These are phyloP conservation scores for Zaprionus inermis DNA, from an alignment of 1,140 invertebrate genomes.

Conservation along the genomic window DNA sequence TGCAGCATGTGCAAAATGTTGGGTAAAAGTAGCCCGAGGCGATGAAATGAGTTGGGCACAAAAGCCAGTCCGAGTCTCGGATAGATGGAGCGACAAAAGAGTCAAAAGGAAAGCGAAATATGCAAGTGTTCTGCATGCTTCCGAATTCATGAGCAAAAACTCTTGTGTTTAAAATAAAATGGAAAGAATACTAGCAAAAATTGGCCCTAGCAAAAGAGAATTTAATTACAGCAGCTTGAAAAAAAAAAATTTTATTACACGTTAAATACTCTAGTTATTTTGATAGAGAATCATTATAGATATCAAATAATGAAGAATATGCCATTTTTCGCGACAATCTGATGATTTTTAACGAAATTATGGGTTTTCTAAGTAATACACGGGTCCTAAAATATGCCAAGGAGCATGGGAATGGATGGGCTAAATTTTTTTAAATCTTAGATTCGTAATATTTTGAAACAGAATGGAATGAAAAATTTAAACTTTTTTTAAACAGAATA, in stretches of 20 bases:
- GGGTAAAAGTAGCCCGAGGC: conserved; percentile 27
- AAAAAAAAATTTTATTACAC: background rate
- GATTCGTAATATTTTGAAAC: too few relatives aligned
- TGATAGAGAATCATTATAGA: too few relatives aligned
- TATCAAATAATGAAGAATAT: too few relatives aligned
- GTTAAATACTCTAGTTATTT: too few relatives aligned
- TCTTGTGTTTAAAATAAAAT: background rate
- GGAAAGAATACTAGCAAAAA: background rate
- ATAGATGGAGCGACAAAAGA: background rate
- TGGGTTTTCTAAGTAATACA: too few relatives aligned
- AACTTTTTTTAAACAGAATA: background rate
- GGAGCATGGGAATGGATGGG: too few relatives aligned
- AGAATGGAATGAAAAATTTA: background rate
- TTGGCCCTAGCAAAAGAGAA: background rate
- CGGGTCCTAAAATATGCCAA: too few relatives aligned
- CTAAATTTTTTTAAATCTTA: too few relatives aligned
- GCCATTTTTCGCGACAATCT: too few relatives aligned
- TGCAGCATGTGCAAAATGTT: conserved; percentile 34
- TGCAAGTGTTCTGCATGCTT: background rate
- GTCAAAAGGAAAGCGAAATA: background rate
- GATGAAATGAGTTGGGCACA: conserved; percentile 13
- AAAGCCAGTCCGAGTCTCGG: conserved; percentile 8
- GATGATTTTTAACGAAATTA: too few relatives aligned
- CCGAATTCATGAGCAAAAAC: background rate
- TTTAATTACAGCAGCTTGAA: background rate